phyloP scores from a whole-genome alignment of 2,113 vertebrate species.

The Gavia stellata region DNA sequence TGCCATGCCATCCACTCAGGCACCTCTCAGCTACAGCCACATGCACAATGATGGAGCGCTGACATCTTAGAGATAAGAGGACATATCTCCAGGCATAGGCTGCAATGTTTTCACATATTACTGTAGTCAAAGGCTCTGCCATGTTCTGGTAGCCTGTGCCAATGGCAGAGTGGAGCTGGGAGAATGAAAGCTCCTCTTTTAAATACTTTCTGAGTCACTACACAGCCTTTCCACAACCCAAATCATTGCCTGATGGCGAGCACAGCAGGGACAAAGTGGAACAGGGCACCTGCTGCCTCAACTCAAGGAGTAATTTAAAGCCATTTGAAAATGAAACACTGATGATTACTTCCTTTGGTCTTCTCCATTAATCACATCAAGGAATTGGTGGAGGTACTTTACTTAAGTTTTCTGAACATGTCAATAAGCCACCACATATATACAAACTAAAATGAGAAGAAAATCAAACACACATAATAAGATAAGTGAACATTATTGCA shows the following conservation, averaged over 20 bases:
- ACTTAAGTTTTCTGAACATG: not conserved
- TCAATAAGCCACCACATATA: not conserved
- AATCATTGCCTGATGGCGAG: not conserved
- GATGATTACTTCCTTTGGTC: not conserved
- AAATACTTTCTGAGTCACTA: not conserved
- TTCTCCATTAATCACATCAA: not conserved
- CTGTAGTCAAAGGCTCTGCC: not conserved
- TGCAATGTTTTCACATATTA: fast-evolving
- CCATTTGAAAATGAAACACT: not conserved
- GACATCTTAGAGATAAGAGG: not conserved
- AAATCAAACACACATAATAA: not conserved
- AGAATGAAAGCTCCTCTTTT: not conserved
- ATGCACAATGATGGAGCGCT: fast-evolving
- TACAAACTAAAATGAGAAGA: not conserved
- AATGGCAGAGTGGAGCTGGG: not conserved
- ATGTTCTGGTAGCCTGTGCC: not conserved
- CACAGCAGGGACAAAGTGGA: not conserved
- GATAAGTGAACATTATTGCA: not conserved
- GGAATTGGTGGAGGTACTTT: not conserved
- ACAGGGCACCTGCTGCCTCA: not conserved
- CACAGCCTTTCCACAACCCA: not conserved
- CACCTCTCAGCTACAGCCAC: not conserved
- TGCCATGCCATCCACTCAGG: not conserved
- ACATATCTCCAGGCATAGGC: not conserved
- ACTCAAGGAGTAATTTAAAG: not conserved